phyloP scores from a whole-genome alignment of 2,113 vertebrate genomes.

The Maccullochella peelii region DNA sequence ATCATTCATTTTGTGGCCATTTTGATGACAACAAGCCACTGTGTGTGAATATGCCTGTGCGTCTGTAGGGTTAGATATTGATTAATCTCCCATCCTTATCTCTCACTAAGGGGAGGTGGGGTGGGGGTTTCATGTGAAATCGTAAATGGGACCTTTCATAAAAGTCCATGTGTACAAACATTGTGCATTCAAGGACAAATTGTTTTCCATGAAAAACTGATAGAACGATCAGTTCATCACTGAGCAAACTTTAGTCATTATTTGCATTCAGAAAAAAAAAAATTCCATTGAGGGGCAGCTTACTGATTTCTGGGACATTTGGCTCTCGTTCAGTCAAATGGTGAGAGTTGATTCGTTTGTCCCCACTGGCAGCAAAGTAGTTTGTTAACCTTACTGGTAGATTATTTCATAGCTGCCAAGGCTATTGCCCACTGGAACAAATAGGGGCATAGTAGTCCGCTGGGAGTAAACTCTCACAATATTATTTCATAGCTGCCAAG shows the following conservation, averaged over 20 bases:
- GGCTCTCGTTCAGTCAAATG: constrained; percentile 56
- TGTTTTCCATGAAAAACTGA: constrained; percentile 87
- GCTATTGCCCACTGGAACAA: constrained; percentile 62
- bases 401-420: constrained; percentile 85
- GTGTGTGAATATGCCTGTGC: constrained; percentile 45
- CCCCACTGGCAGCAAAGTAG: constrained; percentile 58
- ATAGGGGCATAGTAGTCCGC: constrained; percentile 35
- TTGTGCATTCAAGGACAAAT: constrained; percentile 86
- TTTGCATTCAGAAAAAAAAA: constrained; percentile 82
- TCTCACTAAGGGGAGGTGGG: constrained; percentile 52
- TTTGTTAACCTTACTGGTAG: constrained; percentile 82
- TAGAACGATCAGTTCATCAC: constrained; percentile 82
- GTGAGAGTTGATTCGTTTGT: constrained; percentile 63
- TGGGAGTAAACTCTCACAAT: constrained; percentile 77
- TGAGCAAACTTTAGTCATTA: constrained; percentile 85
- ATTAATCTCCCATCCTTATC: constrained; percentile 84
- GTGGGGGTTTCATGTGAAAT: constrained; percentile 79
- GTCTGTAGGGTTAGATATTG: constrained; percentile 81
- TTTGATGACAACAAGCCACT: constrained; percentile 30
- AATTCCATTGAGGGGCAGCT: constrained; percentile 73
- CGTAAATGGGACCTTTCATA: constrained; percentile 87
- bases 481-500: constrained; percentile 82
- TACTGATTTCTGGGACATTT: constrained; percentile 56
- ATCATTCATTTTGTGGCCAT: constrained; percentile 12
- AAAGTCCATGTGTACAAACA: constrained; percentile 84